Percentiles rank a stretch among this genome's conserved stretches.
Evolutionary conservation across 2,797 vertebrate genomes (phyloP).

Genomic region (Antrozous pallidus): DNA sequence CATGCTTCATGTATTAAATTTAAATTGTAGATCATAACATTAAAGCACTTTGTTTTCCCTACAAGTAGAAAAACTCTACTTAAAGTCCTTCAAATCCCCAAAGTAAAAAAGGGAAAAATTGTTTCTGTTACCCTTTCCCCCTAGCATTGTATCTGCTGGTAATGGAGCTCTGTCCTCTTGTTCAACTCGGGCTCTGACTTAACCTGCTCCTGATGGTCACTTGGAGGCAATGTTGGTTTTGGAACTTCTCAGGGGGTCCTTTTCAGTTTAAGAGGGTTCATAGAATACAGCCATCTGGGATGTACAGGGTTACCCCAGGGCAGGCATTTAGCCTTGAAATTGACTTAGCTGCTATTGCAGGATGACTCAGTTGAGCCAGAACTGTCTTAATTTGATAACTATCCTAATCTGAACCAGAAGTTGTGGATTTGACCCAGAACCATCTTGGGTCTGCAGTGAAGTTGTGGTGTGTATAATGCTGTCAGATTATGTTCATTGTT

Average conservation of each 20-base stretch:
- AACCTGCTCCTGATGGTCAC: neutral
- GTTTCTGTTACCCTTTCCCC: neutral
- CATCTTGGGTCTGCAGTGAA: neutral
- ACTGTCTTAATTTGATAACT: constrained; percentile 20
- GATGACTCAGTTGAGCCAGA: constrained; percentile 33
- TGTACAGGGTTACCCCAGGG: neutral
- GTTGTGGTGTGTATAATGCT: neutral
- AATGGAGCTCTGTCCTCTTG: neutral
- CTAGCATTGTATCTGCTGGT: neutral
- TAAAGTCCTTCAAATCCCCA: constrained; percentile 25
- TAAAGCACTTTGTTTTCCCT: neutral
- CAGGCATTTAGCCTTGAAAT: constrained; percentile 6
- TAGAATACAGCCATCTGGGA: neutral
- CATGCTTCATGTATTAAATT: neutral
- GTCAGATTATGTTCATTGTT: constrained; percentile 31
- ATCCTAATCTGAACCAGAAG: constrained; percentile 27
- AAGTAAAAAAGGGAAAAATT: neutral
- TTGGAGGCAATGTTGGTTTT: neutral
- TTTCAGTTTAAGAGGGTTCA: neutral
- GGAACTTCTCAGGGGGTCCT: neutral
- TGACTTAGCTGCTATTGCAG: neutral
- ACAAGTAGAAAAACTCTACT: neutral
- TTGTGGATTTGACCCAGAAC: constrained; percentile 45
- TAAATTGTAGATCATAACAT: constrained; percentile 20
- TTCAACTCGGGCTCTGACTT: neutral